Base-by-base conservation (phyloP, 2,797 vertebrate genomes). In the Malurus splendens region DNA sequence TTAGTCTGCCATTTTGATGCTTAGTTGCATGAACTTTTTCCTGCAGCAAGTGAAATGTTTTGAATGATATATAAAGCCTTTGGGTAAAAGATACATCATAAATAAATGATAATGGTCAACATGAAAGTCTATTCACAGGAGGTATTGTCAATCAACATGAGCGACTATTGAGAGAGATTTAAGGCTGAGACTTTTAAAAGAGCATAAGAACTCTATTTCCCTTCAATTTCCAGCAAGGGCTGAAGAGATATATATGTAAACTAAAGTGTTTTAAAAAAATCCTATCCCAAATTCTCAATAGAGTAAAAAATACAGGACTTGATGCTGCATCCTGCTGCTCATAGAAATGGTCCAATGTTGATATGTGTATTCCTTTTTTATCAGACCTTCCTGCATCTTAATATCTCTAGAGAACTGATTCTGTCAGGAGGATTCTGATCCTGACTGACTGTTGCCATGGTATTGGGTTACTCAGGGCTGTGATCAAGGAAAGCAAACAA, bases 21-120 rank as follows among this genome's bases (percentile, higher is more conserved):
- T 86, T 59, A 86, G 38, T 83, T 67, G 33, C 30, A 70, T 50
- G 44, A 90, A 89, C 28, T 73, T 89, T 48, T 78, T 89, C 33
- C 30, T 52, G 33, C 59, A 86, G n/a, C 48, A 90, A 55, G 70
- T 90, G 57, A 86, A 92, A 72, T 68, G 64, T 72, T 92, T 85
- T 81, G 62, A 89, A 83, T 90, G 68, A 87, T 81, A 50, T 86
- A 65, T 75, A 66, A 83, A 92, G 23, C 36, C 55, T 41, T 60
- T 54, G 71, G 66, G 67, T 89, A 90, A 87, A 75, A 90, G 66
- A 83, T 65, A 66, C 55, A 87, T 87, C 70, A 87, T 87, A 82
- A 94, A 94, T 94, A 94, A 90, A 81, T 87, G 12, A 93, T 87
- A 90, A 79, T 64, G 89, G 89, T 94, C 92, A 95, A 83, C 77